Base-by-base conservation (phyloP, 1,140 invertebrate species). In the Stenopsyche tienmushanensis region DNA sequence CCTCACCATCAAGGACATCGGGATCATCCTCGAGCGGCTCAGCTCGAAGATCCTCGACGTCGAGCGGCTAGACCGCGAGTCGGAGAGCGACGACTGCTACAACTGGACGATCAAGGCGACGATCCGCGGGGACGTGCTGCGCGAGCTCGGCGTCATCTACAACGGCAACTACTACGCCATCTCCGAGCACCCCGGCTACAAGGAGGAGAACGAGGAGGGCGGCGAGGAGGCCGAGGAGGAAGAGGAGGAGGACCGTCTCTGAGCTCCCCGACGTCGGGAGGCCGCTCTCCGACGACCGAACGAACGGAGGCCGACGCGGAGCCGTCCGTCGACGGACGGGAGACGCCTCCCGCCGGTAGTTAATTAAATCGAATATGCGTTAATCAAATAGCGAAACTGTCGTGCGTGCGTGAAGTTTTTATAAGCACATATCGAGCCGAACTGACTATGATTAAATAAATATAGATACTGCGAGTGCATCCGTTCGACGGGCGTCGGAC, bases 161-260 rank as follows among this genome's bases (percentile, higher is more conserved):
- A 95, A 96, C 82, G 93, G 93, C 39, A 95, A 94, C 79, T 97
- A 94, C 81, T 96, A 96, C 79, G 91, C 92, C 59, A 95, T 96
- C 72, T 93, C 91, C 71, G 93, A 96, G 78, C 93, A 95, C 80
- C 93, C 93, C 29, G 92, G 91, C 21, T 95, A 95, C 77, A 90
- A 90, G 77, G 90, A 93, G 74, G 90, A 92, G 77, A 88, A 89
- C 72, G 90, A 92, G 75, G 90, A 91, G 73, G 88, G 87, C 72
- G 86, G 85, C 59, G 90, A 91, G 75, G 90, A 91, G 76, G 88
- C 86, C 44, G 89, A 90, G 72, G 89, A 90, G 70, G 88, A 90
- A 65, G 89, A 90, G 71, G 88, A 89, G 72, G 86, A 88, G 73
- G 89, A 91, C 80, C 82, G 88, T 82, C 88, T 91, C 85, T 91